These are phyloP conservation scores for Orius laevigatus DNA, from an alignment of 1,140 invertebrate species.

Conservation along the genomic window DNA sequence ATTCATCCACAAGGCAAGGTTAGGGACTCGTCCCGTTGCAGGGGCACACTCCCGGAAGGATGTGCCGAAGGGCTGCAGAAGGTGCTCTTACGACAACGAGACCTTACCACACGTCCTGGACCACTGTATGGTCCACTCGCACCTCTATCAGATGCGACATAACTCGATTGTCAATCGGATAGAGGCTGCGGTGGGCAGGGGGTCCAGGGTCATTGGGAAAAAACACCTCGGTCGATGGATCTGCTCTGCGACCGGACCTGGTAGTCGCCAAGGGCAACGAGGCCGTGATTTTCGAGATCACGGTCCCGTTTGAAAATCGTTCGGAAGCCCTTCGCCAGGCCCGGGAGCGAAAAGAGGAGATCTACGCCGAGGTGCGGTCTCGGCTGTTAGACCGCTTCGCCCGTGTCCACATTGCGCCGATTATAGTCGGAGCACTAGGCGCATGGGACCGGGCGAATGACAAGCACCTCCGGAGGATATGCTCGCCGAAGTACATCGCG, in stretches of 20 bases:
- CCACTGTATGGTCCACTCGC: slow-evolving; percentile 2
- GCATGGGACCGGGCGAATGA: slow-evolving; percentile 9
- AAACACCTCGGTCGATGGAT: slow-evolving; percentile 13
- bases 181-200: background rate
- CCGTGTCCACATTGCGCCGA: background rate
- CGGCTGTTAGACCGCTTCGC: too few relatives aligned
- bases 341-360: slow-evolving; percentile 17
- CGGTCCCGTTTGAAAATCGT: slow-evolving; percentile 27
- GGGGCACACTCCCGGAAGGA: background rate
- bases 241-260: slow-evolving; percentile 22
- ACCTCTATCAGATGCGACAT: background rate
- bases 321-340: slow-evolving; percentile 16
- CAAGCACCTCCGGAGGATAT: background rate
- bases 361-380: slow-evolving; percentile 17
- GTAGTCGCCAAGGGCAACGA: slow-evolving; percentile 21
- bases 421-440: slow-evolving; percentile 3
- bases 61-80: slow-evolving; percentile 9
- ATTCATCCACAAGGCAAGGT: slow-evolving; percentile 21
- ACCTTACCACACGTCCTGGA: background rate
- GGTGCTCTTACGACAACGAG: slow-evolving; percentile 7
- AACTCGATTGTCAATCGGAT: background rate
- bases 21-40: slow-evolving; percentile 16
- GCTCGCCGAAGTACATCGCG: background rate
- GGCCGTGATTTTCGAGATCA: slow-evolving; percentile 24
- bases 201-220: slow-evolving; percentile 8